Evolutionary conservation across 2,797 vertebrate genomes (phyloP).

Genomic region (Phoxinus dragarum): DNA sequence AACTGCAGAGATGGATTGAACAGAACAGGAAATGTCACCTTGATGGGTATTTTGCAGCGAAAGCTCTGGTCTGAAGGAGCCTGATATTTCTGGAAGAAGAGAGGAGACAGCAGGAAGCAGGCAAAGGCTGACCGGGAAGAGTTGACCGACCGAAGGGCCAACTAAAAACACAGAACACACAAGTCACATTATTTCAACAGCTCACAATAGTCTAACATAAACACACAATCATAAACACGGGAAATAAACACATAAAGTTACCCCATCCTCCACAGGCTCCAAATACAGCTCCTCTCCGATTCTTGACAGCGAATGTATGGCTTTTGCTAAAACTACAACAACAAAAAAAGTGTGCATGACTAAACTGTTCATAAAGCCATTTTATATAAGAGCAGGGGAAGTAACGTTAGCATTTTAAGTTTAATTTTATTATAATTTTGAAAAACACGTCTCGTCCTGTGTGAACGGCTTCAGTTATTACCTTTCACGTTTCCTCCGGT

Average conservation of each 20-base stretch:
- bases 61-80: constrained; percentile 64
- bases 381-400: not conserved
- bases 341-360: not conserved
- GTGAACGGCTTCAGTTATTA: constrained; percentile 52
- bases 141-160: constrained; percentile 89
- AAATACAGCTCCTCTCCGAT: constrained; percentile 83
- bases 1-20: not conserved
- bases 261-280: constrained; percentile 79
- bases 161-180: constrained; percentile 71
- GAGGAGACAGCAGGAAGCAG: constrained; percentile 89
- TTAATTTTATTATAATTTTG: not conserved
- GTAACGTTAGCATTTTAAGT: not conserved
- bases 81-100: constrained; percentile 90
- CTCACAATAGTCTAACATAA: not conserved
- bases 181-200: not conserved
- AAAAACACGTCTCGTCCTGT: not conserved
- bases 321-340: constrained; percentile 81
- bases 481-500: constrained; percentile 85
- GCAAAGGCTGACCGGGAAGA: constrained; percentile 93
- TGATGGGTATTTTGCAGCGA: constrained; percentile 92
- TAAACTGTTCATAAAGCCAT: not conserved
- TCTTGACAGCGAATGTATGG: constrained; percentile 81
- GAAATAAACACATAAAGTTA: constrained; percentile 54
- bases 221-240: not conserved
- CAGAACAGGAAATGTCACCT: constrained; percentile 75